Percentiles rank a stretch among this genome's conserved stretches.
Conservation (phyloP, 2,113 vertebrate species). For the Ellobius talpinus region DNA sequence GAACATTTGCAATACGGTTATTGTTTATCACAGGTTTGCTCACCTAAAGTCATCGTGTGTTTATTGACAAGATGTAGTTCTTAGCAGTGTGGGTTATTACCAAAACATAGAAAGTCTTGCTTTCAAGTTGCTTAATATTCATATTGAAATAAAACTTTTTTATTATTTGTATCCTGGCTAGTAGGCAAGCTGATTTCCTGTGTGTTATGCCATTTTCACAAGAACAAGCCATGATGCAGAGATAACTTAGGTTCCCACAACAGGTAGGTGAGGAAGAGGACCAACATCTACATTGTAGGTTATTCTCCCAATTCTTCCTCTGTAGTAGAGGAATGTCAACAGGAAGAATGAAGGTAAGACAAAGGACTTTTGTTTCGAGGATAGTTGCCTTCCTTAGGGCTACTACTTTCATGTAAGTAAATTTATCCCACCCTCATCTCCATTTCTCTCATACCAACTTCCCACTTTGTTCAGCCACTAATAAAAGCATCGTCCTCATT, state of each 20-base stretch:
- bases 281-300: not conserved
- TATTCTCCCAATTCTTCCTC: not conserved
- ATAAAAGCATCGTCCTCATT: conserved; percentile 76
- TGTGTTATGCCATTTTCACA: not conserved
- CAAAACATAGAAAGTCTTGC: not conserved
- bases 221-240: not conserved
- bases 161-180: not conserved
- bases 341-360: conserved; percentile 33
- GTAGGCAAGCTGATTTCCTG: not conserved
- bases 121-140: conserved; percentile 14
- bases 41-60: not conserved
- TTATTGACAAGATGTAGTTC: not conserved
- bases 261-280: not conserved
- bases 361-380: conserved; percentile 21
- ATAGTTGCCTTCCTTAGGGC: not conserved
- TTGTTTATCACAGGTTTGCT: not conserved
- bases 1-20: not conserved
- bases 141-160: conserved; percentile 21
- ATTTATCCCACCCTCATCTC: conserved; percentile 33
- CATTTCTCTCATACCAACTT: conserved; percentile 47
- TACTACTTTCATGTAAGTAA: conserved; percentile 33
- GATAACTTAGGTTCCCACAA: not conserved
- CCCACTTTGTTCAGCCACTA: conserved; percentile 59
- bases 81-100: not conserved
- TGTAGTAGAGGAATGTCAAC: not conserved